A percentile compares a stretch with the other conserved stretches of the same genome.
Evolutionary conservation across 2,888 invertebrate genomes (phyloP).

Genomic region (Agrotis puta): DNA sequence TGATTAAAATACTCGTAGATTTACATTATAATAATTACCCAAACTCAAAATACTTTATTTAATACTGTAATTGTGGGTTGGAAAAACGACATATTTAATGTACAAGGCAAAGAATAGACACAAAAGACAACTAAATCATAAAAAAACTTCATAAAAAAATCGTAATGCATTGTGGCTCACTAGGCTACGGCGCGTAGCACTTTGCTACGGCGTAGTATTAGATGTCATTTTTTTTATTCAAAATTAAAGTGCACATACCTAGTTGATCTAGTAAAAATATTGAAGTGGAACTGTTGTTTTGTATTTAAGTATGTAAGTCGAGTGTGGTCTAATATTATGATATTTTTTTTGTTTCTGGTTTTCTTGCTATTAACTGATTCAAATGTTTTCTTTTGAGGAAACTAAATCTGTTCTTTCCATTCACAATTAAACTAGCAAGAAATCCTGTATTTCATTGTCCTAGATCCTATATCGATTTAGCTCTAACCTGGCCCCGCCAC

Average conservation of each 20-base stretch:
- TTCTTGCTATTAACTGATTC: neutral
- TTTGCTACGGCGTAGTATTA: slow-evolving; percentile 23
- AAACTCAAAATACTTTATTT: no score
- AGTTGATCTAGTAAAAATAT: no score
- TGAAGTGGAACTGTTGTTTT: neutral
- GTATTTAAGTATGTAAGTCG: neutral
- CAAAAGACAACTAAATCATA: neutral
- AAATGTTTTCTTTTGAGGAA: neutral
- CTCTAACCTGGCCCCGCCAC: slow-evolving; percentile 59
- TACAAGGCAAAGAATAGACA: no score
- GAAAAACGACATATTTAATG: no score
- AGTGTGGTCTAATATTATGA: neutral
- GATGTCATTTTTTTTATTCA: no score
- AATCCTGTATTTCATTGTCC: slow-evolving; percentile 29
- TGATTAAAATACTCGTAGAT: neutral
- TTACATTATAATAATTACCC: neutral
- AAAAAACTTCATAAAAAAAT: no score
- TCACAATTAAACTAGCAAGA: neutral
- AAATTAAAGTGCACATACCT: no score
- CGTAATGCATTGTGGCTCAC: no score
- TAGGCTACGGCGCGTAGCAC: neutral
- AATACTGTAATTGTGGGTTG: no score
- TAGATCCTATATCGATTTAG: slow-evolving; percentile 62
- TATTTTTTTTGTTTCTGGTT: neutral
- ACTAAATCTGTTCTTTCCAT: neutral